Conservation (phyloP, 2,888 invertebrate species). For the Caenorhabditis panamensis region DNA sequence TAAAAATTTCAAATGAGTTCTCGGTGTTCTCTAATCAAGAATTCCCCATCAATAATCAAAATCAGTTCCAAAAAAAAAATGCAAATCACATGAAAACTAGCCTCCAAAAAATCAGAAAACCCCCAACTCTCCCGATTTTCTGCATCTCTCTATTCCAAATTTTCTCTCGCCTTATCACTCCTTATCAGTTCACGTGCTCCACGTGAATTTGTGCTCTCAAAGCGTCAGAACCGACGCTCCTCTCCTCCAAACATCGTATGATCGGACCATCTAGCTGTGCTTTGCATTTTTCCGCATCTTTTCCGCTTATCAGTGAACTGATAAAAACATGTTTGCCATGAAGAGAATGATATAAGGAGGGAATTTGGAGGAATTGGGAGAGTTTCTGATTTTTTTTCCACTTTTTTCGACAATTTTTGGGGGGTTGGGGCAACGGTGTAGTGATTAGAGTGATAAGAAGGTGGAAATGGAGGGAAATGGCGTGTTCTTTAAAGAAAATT, state of each 20-base stretch:
- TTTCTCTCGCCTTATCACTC: conserved; percentile 5
- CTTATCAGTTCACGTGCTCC: conserved; percentile 28
- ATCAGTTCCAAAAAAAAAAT: not conserved
- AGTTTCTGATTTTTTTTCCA: not conserved
- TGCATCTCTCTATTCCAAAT: not conserved
- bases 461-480: too few species aligned
- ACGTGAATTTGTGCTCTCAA: conserved; percentile 18
- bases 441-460: too few species aligned
- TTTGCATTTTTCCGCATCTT: not conserved
- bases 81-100: not conserved
- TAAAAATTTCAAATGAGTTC: not conserved
- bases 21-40: not conserved
- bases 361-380: not conserved
- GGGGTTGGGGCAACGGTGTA: too few species aligned
- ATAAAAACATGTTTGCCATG: conserved; percentile 37
- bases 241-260: conserved; percentile 46
- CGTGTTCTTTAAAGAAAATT: too few species aligned
- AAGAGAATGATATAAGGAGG: not conserved
- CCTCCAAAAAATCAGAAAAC: conserved; percentile 42
- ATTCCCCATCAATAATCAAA: not conserved
- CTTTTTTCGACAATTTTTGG: conserved; percentile 15
- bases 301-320: conserved; percentile 30
- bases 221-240: too few species aligned
- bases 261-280: conserved; percentile 32
- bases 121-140: not conserved